Base-by-base conservation (phyloP, 1,140 invertebrate species). In the Musca vetustissima region DNA sequence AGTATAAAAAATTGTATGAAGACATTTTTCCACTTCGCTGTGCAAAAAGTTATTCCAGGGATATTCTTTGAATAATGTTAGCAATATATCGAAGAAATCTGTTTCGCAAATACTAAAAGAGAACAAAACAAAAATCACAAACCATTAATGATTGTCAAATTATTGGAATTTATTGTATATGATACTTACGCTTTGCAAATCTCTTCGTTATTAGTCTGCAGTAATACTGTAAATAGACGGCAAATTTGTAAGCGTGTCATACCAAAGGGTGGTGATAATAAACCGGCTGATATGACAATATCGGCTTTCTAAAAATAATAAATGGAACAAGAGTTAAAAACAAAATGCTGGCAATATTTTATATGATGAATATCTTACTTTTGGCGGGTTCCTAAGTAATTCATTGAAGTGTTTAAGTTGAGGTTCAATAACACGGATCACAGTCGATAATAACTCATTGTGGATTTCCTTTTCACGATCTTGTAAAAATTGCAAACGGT, bases 1-100 rank as follows among this genome's bases (percentile, higher is more conserved):
- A n/a, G 73, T 72, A 71, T 72, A 69, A 67, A 94, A 86, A 69
- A 91, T 89, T 81, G 88, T 85, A 70, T 86, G 83, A 67, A 95
- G 83, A 78, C 88, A 91, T 80, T 90, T 89, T 82, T 93, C 90
- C 67, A 93, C 89, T 87, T 94, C 91, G 65, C 89, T 91, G 83
- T 95, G 93, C 70, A 95, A 84, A 79, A 95, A 94, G 84, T 94
- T 95, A 84, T 95, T 95, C 90, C 92, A 93, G 52, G 87, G 86
- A 84, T 92, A 95, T 79, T 90, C 88, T 83, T 94, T 93, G 85
- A 93, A 94, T 75, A 94, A 85, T 83, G 93, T 90, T 87, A 94
- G 84, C 50, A 90, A 84, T 75, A 78, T 73, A 49, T 75, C 68
- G 68, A 86, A 73, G 73, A 85, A 75, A 69, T 83, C 74, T 71